A percentile compares a stretch with the other conserved stretches of the same genome.
Conservation (phyloP, 2,113 vertebrate genomes). For the Carassius gibelio region DNA sequence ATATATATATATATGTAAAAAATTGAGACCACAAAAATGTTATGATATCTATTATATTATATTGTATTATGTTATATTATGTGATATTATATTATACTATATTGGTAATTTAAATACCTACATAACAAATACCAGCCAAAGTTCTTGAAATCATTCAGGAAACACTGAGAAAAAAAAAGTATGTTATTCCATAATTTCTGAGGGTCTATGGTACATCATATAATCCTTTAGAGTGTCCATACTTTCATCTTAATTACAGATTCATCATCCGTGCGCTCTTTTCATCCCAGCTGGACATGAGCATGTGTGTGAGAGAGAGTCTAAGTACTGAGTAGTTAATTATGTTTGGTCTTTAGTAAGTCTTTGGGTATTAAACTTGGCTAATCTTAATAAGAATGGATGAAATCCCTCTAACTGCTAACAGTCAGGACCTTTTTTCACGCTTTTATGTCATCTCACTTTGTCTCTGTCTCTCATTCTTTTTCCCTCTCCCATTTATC, state of each 20-base stretch:
- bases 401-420: conserved; percentile 58
- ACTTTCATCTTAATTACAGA: conserved; percentile 46
- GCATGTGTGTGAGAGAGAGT: conserved; percentile 27
- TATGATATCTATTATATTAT: too few relatives aligned
- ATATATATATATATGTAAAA: too few relatives aligned
- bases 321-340: conserved; percentile 54
- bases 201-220: conserved; percentile 26
- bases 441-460: conserved; percentile 16
- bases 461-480: not conserved
- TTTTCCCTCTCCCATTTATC: conserved; percentile 5
- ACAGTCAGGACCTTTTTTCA: conserved; percentile 31
- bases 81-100: not conserved
- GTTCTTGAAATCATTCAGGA: not conserved
- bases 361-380: conserved; percentile 60
- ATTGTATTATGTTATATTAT: too few relatives aligned
- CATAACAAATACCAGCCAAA: not conserved
- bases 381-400: conserved; percentile 72
- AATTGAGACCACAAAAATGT: too few relatives aligned
- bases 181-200: not conserved
- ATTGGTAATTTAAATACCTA: not conserved
- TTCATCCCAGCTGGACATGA: conserved; percentile 25
- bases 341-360: conserved; percentile 60
- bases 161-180: not conserved
- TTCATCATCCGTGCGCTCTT: conserved; percentile 28
- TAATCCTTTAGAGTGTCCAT: conserved; percentile 28